Base-by-base conservation (phyloP, 2,888 invertebrate genomes). In the Arge pagana region DNA sequence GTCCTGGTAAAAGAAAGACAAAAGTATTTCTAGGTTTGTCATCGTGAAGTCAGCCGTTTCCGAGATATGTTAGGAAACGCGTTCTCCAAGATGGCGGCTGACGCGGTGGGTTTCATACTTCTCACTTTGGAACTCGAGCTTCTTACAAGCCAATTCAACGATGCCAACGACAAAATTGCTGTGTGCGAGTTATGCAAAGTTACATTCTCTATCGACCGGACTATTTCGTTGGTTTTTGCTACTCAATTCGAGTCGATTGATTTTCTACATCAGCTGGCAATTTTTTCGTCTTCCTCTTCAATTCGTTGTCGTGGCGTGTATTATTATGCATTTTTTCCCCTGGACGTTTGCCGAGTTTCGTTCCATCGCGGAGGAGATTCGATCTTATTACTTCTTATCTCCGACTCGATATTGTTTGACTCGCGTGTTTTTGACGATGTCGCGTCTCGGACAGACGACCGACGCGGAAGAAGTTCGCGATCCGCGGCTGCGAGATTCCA, bases 401-500 rank as follows among this genome's bases (percentile, higher is more conserved):
- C 30, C n/a, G n/a, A 33, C 35, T 24, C 45, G 33, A 33, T 45
- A 33, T 45, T 45, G 45, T 45, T 45, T 45, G 45, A 45, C 33
- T 45, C 45, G 21, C 45, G 33, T 33, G 45, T 45, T 45, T 35
- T 33, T 33, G 45, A 45, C 45, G 31, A 35, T 21, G 23, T 35
- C 23, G 8, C n/a, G 7, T 26, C 26, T 26, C 23, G 33, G 24
- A 33, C 21, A 31, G 40, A 40, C 40, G 24, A 4, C 35, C 33
- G 45, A 23, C 45, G 33, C 45, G 18, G 45, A 31, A 33, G 45
- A 45, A n/a, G n/a, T 8, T 26, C 28, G 28, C 23, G 45, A 19
- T 35, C 35, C 21, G 45, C 45, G 33, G 21, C 15, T 11, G 26
- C 10, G 59, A 66, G 69, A 68, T 68, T 67, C 64, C 69, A 68